Evolutionary conservation across 2,113 vertebrate genomes (phyloP), one percentile per base, ranked within the genome.

Genomic region (Prunella fulvescens): DNA sequence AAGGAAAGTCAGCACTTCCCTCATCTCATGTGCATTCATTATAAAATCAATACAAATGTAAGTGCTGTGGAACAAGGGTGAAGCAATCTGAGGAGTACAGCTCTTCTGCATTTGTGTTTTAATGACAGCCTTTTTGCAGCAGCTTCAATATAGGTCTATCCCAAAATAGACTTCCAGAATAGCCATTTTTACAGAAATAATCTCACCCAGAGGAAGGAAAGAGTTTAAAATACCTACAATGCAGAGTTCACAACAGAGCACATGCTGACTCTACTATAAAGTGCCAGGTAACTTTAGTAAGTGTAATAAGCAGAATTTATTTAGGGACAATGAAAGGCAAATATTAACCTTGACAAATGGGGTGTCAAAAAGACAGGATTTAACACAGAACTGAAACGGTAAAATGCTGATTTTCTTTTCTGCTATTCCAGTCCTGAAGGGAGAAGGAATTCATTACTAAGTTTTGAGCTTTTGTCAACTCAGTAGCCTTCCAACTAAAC

Each of bases 1-100:
- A 88, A 86, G 79, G 80, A n/a, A 77, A 62, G 45, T 58, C 77
- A 73, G 66, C 42, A 60, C 18, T 90, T 72, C 24, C 9, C 80
- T 91, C 40, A 50, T 90, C 60, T 88, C 44, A 10, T 67, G 54
- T 60, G 61, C 67, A 73, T 81, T 95, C 53, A 31, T 95, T 78
- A 81, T 50, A 69, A 90, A 94, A 96, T 88, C 91, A 83, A 76
- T 83, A 86, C 51, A 74, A 57, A 71, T 69, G 22, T 35, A 77
- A 88, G 84, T 45, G 40, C 64, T 79, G 64, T 58, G 72, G 61
- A 90, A 81, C 29, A 78, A 54, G 31, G 42, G 37, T 61, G 83
- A 92, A 67, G 69, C 10, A 42, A 50, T 50, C 51, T 35, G 47
- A 76, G 61, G 20, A 67, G 39, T 10, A 2, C 6, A 28, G 51